Evolutionary conservation across 2,888 invertebrate genomes (phyloP), one percentile per base, ranked within the genome.

Genomic region (Amiota minor): DNA sequence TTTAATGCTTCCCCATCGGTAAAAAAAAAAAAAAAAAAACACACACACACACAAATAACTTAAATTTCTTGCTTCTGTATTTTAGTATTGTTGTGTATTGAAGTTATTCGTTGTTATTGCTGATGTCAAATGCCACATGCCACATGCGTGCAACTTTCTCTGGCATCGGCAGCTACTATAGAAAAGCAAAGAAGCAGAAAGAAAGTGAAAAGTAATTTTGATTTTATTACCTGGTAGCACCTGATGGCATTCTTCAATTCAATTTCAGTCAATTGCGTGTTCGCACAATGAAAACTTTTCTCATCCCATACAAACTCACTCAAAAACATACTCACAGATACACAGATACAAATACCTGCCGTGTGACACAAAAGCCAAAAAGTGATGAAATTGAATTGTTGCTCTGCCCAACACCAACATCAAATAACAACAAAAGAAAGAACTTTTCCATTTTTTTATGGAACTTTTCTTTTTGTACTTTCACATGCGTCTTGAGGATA

Each of bases 191-290:
- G 23, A 62, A 55, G 23, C 9, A 45, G 45, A 50, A 55, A 35
- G 61, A 61, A 68, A 47, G 72, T 72, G 67, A 79, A 83, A 83
- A 84, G 83, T 82, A 85, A 83, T 83, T 83, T 86, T 83, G 86
- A 83, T 83, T 83, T 83, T 83, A 83, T 83, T 86, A 86, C 86
- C 86, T 79, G 80, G 77, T 80, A 82, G 83, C 84, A 81, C 80
- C 84, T 81, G 85, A 81, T 83, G 86, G 79, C 74, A 77, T 77
- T 72, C 74, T 75, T 77, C 84, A 84, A 85, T 83, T 83, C 81
- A 81, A 82, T 83, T 84, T 76, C 73, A 74, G 74, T 75, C 76
- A 78, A 77, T 79, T 81, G 77, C 77, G 80, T 76, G 75, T 78
- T 75, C 68, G 74, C 76, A 71, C 74, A 75, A 73, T 47, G 12